Conservation (phyloP, 2,113 vertebrate genomes). For the Mesoclemmys tuberculata region DNA sequence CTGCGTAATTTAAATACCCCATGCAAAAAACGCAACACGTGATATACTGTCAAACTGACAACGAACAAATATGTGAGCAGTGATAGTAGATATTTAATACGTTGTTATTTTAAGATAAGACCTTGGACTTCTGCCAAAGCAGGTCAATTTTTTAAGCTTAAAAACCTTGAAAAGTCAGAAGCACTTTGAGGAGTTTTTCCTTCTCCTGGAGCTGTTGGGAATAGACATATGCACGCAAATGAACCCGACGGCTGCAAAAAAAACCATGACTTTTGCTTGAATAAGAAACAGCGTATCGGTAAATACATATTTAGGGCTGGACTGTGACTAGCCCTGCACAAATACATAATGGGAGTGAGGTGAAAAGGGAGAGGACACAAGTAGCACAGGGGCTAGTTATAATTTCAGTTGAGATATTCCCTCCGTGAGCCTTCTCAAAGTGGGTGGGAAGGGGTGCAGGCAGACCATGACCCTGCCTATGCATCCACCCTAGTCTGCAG, state of each 20-base stretch:
- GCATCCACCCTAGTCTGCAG: not conserved
- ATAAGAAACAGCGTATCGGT: not conserved
- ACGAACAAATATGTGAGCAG: not conserved
- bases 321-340: not conserved
- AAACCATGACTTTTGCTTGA: not conserved
- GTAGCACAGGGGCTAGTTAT: not conserved
- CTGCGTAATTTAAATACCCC: not conserved
- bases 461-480: not conserved
- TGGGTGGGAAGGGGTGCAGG: not conserved
- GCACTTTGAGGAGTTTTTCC: not conserved
- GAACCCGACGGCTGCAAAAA: not conserved
- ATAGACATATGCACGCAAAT: fast-evolving
- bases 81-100: not conserved
- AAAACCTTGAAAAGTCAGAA: slow-evolving; percentile 28
- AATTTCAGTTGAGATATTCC: not conserved
- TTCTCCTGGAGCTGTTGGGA: not conserved
- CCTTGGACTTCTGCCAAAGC: not conserved
- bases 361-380: not conserved
- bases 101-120: slow-evolving; percentile 21
- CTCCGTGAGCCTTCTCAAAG: not conserved
- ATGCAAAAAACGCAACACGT: not conserved
- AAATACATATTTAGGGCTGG: slow-evolving; percentile 11
- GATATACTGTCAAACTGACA: not conserved
- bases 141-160: not conserved
- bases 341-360: not conserved